These are phyloP conservation scores for Drosophila rubida DNA, from an alignment of 2,888 invertebrate species.

Conservation along the genomic window DNA sequence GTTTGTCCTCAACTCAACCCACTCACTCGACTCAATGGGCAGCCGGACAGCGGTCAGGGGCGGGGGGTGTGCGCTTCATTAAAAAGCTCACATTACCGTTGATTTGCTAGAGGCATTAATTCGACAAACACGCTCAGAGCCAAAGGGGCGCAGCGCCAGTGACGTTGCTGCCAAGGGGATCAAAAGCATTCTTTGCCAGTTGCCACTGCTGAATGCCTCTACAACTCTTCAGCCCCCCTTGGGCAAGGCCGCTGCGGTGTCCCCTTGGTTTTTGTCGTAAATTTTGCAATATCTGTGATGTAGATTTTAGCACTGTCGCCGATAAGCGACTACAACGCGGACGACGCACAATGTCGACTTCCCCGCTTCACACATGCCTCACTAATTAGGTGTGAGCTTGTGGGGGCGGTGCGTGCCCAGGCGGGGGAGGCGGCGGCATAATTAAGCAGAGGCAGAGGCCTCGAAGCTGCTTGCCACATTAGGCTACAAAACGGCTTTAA, in stretches of 20 bases:
- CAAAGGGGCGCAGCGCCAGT: slow-evolving; percentile 3
- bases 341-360: slow-evolving; percentile 30
- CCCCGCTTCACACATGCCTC: slow-evolving; percentile 30
- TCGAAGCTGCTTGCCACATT: slow-evolving; percentile 38
- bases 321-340: slow-evolving; percentile 31
- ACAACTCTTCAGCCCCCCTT: too few relatives aligned
- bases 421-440: slow-evolving; percentile 19
- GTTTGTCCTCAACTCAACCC: slow-evolving; percentile 38
- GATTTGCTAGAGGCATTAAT: slow-evolving; percentile 73
- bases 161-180: not conserved
- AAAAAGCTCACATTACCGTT: slow-evolving; percentile 68
- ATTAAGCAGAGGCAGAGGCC: slow-evolving; percentile 41
- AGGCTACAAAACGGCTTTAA: slow-evolving; percentile 35
- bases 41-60: not conserved
- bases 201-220: too few relatives aligned
- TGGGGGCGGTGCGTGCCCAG: slow-evolving; percentile 25
- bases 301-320: slow-evolving; percentile 43
- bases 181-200: not conserved
- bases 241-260: too few relatives aligned
- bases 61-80: slow-evolving; percentile 39
- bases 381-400: slow-evolving; percentile 48
- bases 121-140: slow-evolving; percentile 41
- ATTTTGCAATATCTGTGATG: slow-evolving; percentile 53
- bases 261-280: slow-evolving; percentile 32
- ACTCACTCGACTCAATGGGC: not conserved